Base-by-base conservation (phyloP, 2,888 invertebrate genomes). In the Yponomeuta cagnagella region DNA sequence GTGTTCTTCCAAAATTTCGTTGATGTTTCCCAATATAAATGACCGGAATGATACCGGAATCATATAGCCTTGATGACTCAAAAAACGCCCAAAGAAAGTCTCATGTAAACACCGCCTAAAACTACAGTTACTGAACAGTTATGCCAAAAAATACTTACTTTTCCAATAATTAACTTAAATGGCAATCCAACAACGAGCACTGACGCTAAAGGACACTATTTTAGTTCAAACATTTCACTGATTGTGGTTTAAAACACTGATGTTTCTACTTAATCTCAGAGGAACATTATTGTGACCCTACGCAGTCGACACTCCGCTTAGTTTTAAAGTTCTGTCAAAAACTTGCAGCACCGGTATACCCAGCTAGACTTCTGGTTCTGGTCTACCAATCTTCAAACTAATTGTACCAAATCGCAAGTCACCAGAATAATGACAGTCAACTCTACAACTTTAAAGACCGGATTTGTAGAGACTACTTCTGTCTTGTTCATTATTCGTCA, bases 251-350 rank as follows among this genome's bases (percentile, higher is more conserved):
- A 30, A 64, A 64, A 23, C 31, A 64, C 64, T 10, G 52, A 15
- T 58, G 15, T 2, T 58, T 58, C 12, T 15, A 58, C 52, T 58
- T 15, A 52, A 65, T 30, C 9, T 65, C 10, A 30, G 30, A 65
- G 33, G 5, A 65, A 30, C 65, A 65, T 64, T 33, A 37, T 43
- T 67, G 37, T n/a, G 33, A 23, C 12, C 68, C 31, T 52, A 52
- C 68, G 48, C 48, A n/a, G 31, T 80, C 80, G 79, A 79, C 77
- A 76, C 77, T 74, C 75, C 74, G 82, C 85, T 80, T 82, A 80
- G 87, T 86, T 90, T 82, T 81, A 84, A 83, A 82, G 83, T 83
- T 87, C 88, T 90, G 90, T 91, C 91, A 92, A 92, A 90, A 91
- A 90, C 87, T 90, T 89, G 91, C 85, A 84, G 82, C 86, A 88